Evolutionary conservation across 2,888 invertebrate species (phyloP), one percentile per base, ranked within the genome.

Genomic region (Scaptomyza parva): DNA sequence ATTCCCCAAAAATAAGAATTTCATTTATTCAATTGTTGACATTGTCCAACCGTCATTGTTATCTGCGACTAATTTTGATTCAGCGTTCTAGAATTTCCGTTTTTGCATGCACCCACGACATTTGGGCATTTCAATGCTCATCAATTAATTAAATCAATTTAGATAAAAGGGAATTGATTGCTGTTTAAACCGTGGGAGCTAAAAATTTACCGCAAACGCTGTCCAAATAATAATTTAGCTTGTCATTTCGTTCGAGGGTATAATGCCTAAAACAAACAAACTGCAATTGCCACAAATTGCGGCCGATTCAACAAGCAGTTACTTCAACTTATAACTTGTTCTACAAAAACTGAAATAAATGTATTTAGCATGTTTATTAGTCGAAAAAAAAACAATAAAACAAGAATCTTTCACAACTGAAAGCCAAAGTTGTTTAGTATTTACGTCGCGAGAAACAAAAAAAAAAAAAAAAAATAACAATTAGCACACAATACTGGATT

Each of bases 111-210:
- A 63, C 54, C 68, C 75, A 77, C 71, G 79, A 82, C 67, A 65
- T 65, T 73, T 67, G 41, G 30, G 39, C 41, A 54, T 40, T 61
- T 60, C 53, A 61, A 66, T 59, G 60, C 51, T 45, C 61, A 64
- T 66, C 71, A 73, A 70, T 77, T 79, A 82, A 85, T 79, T 77
- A 79, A 85, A 73, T 79, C 77, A 69, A 85, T 82, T 73, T 51
- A 82, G 72, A 70, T 68, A 50, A 67, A 60, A 68, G 33, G 55
- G 41, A 72, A 71, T 61, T 81, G 71, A 79, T 80, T 78, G 78
- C 60, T 47, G 18, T 24, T 61, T 59, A 47, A 60, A 70, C 67
- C 83, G 83, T 83, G 83, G 76, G 83, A 83, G 72, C 78, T 57
- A 14, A 68, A 60, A 63, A 51, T 62, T 24, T 22, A 70, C 67